phyloP scores from a whole-genome alignment of 2,797 vertebrate genomes.

The Pogoniulus pusillus region DNA sequence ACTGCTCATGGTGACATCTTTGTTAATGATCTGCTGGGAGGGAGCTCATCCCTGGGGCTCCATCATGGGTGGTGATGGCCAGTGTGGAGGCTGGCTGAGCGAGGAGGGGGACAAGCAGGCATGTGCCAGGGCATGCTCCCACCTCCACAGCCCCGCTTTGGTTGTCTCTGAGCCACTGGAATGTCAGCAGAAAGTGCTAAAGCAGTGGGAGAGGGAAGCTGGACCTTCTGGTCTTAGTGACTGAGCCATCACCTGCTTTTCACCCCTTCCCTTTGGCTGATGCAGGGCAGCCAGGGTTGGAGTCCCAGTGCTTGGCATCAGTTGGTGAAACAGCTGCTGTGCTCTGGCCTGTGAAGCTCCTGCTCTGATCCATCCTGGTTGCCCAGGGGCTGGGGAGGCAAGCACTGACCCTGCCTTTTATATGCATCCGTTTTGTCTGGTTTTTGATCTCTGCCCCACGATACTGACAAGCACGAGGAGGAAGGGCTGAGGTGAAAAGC shows the following conservation, averaged over 20 bases:
- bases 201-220: not conserved
- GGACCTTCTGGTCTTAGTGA: rapidly evolving
- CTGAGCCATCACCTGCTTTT: rapidly evolving
- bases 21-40: not conserved
- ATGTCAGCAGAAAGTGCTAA: not conserved
- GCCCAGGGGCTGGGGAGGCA: not conserved
- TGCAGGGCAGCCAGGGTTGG: not conserved
- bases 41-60: not conserved
- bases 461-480: rapidly evolving
- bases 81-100: not conserved
- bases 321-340: not conserved
- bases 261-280: not conserved
- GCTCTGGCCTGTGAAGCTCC: rapidly evolving
- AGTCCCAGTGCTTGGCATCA: not conserved
- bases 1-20: not conserved
- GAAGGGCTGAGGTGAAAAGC: not conserved
- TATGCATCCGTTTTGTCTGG: rapidly evolving
- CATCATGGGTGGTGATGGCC: not conserved
- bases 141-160: not conserved
- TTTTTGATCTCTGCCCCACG: not conserved
- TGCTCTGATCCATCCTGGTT: not conserved
- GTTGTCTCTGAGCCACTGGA: rapidly evolving
- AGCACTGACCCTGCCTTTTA: not conserved
- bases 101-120: not conserved
- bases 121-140: not conserved